Percentiles rank a stretch among this genome's conserved stretches.
phyloP scores from a whole-genome alignment of 2,113 vertebrate species.

The Cariama cristata region DNA sequence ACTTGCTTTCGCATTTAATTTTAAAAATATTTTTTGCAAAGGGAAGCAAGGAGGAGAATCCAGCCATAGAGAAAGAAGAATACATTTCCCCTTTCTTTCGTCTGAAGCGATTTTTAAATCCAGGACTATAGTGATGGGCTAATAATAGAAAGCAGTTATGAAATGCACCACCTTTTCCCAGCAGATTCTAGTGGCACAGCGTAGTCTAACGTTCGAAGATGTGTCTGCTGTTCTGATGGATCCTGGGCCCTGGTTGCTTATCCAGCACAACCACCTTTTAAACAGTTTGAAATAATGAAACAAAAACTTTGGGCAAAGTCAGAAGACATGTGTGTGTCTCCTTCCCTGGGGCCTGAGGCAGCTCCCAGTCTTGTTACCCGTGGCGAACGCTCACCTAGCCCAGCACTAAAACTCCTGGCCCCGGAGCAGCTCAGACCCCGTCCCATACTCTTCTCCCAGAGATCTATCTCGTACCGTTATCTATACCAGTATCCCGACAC shows the following conservation, averaged over 20 bases:
- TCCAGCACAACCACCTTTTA: background rate
- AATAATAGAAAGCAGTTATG: background rate
- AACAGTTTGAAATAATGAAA: background rate
- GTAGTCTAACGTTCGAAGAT: background rate
- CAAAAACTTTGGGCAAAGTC: background rate
- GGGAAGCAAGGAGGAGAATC: background rate
- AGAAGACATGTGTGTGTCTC: background rate
- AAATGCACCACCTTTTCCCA: background rate
- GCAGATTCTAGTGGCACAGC: background rate
- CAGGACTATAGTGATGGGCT: background rate
- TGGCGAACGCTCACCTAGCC: background rate
- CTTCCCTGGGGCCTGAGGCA: background rate
- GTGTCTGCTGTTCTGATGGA: background rate
- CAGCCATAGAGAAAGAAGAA: background rate
- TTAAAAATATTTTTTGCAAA: background rate
- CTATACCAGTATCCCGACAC: background rate
- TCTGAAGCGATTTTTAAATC: background rate
- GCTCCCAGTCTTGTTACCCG: background rate
- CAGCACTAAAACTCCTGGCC: background rate
- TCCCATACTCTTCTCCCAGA: background rate
- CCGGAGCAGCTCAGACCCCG: background rate
- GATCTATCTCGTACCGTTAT: rapidly evolving
- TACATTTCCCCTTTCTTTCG: background rate
- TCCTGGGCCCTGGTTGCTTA: background rate
- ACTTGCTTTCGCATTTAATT: background rate